Conservation (phyloP, 1,140 invertebrate species). For the Nylanderia fulva region DNA sequence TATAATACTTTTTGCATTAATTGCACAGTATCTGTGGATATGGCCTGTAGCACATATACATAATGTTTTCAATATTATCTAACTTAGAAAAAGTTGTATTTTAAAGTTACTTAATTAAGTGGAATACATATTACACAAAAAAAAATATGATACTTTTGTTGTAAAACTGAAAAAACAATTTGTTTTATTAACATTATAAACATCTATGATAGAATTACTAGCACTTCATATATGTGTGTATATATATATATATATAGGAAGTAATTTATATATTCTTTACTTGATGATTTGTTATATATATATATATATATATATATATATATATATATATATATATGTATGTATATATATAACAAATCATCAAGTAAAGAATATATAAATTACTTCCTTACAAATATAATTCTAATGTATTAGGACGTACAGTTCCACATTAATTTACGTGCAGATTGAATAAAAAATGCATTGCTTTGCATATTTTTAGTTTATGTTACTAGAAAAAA, state of each 20-base stretch:
- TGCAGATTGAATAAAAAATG: constrained; percentile 12
- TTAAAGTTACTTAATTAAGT: constrained; percentile 8
- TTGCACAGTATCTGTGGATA: not conserved
- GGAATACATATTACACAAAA: not conserved
- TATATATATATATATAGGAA: no score
- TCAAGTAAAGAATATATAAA: not conserved
- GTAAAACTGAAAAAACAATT: not conserved
- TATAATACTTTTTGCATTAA: constrained; percentile 25
- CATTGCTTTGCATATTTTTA: not conserved
- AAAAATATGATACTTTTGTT: constrained; percentile 14
- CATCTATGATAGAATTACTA: constrained; percentile 9
- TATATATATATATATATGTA: no score
- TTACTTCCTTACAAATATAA: not conserved
- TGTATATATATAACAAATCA: not conserved
- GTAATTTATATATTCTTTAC: no score
- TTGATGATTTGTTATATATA: no score
- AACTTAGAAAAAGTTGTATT: constrained; percentile 15
- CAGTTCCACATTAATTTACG: not conserved
- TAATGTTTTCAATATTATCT: constrained; percentile 15
- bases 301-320: no score
- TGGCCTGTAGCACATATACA: not conserved
- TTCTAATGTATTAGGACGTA: not conserved
- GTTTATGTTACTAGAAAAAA: constrained; percentile 6
- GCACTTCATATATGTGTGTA: not conserved
- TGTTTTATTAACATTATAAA: constrained; percentile 10